Percentiles rank a stretch among this genome's conserved stretches.
Conservation (phyloP, 30 jellyfish, hydroid and myxozoan genomes). For the Mastigias papua region DNA sequence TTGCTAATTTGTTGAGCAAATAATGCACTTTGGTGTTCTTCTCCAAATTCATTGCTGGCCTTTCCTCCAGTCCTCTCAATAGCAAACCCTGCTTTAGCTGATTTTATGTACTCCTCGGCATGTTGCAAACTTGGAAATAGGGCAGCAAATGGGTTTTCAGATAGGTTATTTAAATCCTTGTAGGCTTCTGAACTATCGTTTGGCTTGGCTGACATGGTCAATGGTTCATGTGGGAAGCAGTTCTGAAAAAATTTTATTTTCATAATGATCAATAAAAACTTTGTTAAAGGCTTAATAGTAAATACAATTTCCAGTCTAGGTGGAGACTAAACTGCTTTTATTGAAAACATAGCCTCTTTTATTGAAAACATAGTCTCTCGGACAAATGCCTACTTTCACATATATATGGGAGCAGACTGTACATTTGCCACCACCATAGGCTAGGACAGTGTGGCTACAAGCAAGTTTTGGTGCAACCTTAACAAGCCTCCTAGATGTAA, state of each 20-base stretch:
- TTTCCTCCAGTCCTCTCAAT: not conserved
- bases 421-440: too few species aligned
- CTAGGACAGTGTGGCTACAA: too few species aligned
- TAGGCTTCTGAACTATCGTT: not conserved
- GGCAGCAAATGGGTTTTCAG: conserved; percentile 92
- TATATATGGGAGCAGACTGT: too few species aligned
- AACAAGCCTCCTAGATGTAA: too few species aligned
- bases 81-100: conserved; percentile 43
- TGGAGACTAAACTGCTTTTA: too few species aligned
- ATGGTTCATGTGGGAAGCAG: not conserved
- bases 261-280: too few species aligned
- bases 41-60: not conserved
- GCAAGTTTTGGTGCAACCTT: too few species aligned
- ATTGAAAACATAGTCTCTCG: too few species aligned
- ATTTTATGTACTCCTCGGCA: conserved; percentile 86
- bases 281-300: not conserved
- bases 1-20: not conserved
- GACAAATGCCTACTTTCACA: too few species aligned
- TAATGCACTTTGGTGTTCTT: not conserved
- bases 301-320: too few species aligned
- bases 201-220: not conserved
- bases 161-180: conserved; percentile 30
- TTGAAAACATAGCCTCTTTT: too few species aligned
- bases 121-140: conserved; percentile 89
- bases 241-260: not conserved